Evolutionary conservation across 2,113 vertebrate genomes (phyloP), one percentile per base, ranked within the genome.

Genomic region (Turdus rufiventris): DNA sequence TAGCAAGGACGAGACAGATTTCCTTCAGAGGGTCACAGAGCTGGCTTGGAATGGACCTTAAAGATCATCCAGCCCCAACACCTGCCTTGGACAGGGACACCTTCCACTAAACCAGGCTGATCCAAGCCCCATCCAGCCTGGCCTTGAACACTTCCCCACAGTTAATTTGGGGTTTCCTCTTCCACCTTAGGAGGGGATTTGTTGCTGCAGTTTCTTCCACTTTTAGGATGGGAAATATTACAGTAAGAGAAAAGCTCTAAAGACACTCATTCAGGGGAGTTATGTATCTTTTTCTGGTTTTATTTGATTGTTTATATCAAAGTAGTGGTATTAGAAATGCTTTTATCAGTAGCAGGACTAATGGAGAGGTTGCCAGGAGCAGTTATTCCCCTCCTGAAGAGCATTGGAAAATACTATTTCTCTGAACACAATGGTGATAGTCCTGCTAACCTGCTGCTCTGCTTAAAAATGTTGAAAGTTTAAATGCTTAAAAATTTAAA

Each of bases 371-470:
- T 90, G 38, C 31, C 58, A 74, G 77, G 71, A 94, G 34, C 58
- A 73, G 36, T 82, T 80, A 61, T 18, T 72, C 36, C 29, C 21
- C 19, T 89, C 65, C 67, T 54, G 57, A 68, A 51, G 43, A 60
- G n/a, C 36, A 36, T 3, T 68, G 51, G 74, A 81, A 89, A 81
- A 36, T 66, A n/a, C 65, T 67, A 2, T 43, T 74, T 73, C 34
- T 92, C 45, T 45, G 65, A 84, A 45, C 43, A 68, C 51, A 70
- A 2, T 18, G 33, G 63, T 12, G 31, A 53, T 71, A 67, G 93
- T 94, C 72, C 81, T 96, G 95, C 95, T 91, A 77, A 88, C 94
- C 91, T 91, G 81, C 83, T 74, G 74, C 86, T 94, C 96, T 97
- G 96, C 85, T 33, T 78, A 78, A 85, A 92, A 83, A 18, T 25